Evolutionary conservation across 2,888 invertebrate species (phyloP).

Genomic region (Mantis religiosa): DNA sequence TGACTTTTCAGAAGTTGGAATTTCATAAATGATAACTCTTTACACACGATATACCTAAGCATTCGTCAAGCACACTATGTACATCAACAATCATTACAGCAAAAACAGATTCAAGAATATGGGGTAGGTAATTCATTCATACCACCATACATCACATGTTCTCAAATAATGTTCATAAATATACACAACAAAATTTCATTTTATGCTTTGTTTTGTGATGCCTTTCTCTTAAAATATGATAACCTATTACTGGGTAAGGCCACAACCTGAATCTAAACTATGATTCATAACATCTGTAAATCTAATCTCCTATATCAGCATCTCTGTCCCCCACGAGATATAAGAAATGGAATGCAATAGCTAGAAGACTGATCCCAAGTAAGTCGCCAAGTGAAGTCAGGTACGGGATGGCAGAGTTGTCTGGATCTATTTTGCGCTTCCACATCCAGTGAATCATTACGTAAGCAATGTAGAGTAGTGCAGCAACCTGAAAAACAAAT

Average conservation of each 20-base stretch:
- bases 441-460: conserved; percentile 63
- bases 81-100: neutral
- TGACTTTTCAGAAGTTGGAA: neutral
- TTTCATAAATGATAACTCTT: neutral
- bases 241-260: neutral
- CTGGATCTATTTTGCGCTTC: conserved; percentile 62
- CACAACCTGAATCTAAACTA: neutral
- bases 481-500: conserved; percentile 43
- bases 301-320: conserved; percentile 37
- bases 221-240: neutral
- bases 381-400: conserved; percentile 75
- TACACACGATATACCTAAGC: neutral
- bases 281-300: neutral
- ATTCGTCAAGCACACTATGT: neutral
- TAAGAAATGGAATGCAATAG: conserved; percentile 59
- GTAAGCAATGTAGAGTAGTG: conserved; percentile 59
- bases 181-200: neutral
- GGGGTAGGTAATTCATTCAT: neutral
- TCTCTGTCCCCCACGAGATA: conserved; percentile 56
- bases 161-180: neutral
- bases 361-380: conserved; percentile 64
- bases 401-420: conserved; percentile 74
- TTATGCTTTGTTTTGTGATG: neutral
- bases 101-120: neutral
- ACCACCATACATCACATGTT: neutral